Conservation (phyloP, 2,888 invertebrate genomes). For the Ariolimax columbianus region DNA sequence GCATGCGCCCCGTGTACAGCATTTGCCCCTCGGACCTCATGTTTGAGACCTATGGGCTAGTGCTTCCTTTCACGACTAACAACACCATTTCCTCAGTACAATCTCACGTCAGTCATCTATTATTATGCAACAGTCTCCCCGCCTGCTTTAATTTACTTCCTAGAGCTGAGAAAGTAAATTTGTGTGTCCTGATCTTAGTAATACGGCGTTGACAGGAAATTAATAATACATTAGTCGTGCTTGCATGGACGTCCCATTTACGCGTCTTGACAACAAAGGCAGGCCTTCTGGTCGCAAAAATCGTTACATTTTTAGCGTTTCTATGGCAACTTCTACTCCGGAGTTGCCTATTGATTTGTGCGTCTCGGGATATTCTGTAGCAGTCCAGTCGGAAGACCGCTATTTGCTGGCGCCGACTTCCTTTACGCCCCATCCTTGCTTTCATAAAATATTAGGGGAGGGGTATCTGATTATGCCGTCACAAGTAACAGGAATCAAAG, state of each 20-base stretch:
- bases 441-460: slow-evolving; percentile 39
- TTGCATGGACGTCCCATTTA: neutral
- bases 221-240: neutral
- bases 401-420: slow-evolving; percentile 1
- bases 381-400: neutral
- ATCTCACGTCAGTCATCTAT: too few relatives aligned
- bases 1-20: too few relatives aligned
- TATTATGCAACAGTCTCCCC: too few relatives aligned
- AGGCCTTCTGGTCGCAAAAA: slow-evolving; percentile 36
- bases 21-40: too few relatives aligned
- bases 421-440: neutral
- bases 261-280: slow-evolving; percentile 22
- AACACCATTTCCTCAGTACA: too few relatives aligned
- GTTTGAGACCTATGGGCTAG: too few relatives aligned
- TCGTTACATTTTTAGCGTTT: slow-evolving; percentile 37
- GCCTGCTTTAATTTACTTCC: neutral
- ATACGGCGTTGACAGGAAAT: neutral
- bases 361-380: slow-evolving; percentile 1
- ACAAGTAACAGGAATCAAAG: neutral
- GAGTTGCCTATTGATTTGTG: slow-evolving; percentile 37
- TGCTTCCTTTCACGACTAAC: too few relatives aligned
- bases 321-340: slow-evolving; percentile 37
- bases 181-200: neutral
- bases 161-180: neutral
- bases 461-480: neutral